A percentile compares a stretch with the other conserved stretches of the same genome.
phyloP scores from a whole-genome alignment of 2,797 vertebrate genomes.

The Phataginus tetradactyla region DNA sequence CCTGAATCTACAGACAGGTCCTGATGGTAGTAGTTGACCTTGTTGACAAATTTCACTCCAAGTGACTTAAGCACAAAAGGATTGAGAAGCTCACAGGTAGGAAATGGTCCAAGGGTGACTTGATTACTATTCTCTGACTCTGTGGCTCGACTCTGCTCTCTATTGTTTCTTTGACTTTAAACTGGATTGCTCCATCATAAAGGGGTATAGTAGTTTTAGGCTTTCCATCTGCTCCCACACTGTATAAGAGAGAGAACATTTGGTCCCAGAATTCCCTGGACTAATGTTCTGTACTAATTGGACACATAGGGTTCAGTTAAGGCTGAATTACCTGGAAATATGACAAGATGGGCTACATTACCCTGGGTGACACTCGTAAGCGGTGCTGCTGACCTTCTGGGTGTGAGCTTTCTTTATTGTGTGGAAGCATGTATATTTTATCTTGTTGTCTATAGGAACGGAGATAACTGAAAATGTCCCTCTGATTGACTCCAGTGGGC shows the following conservation, averaged over 20 bases:
- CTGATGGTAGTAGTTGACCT: neutral
- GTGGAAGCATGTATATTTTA: neutral
- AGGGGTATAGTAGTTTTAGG: neutral
- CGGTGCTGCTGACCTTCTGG: neutral
- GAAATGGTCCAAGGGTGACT: neutral
- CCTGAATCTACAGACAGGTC: neutral
- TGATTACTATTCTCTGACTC: neutral
- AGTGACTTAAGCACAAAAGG: neutral
- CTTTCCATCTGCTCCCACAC: neutral
- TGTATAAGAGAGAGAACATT: neutral
- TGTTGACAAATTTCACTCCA: neutral
- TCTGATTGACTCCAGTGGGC: neutral
- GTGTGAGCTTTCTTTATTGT: neutral
- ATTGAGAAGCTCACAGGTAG: neutral
- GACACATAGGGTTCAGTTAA: neutral
- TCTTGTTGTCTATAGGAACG: neutral
- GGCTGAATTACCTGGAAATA: neutral
- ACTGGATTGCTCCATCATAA: neutral
- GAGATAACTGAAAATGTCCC: neutral
- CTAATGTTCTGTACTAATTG: neutral
- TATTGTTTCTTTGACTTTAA: neutral
- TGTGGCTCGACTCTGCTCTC: neutral
- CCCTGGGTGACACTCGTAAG: neutral
- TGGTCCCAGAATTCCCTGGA: neutral
- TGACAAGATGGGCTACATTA: neutral